Evolutionary conservation across 1,140 invertebrate genomes (phyloP), one percentile per base, ranked within the genome.

Genomic region (Cydia amplana): DNA sequence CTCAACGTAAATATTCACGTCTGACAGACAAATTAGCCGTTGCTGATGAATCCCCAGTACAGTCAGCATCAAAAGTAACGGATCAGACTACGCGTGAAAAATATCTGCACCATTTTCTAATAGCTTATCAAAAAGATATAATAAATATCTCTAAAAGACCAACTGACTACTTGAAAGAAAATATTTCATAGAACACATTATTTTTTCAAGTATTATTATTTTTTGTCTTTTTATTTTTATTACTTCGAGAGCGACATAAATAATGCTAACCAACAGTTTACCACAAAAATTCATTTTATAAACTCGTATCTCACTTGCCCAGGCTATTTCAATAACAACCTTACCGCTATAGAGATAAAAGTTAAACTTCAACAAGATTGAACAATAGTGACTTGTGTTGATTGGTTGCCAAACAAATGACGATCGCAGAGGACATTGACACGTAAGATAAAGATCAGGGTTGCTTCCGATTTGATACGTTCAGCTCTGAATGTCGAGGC

Each of bases 371-470:
- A 51, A 51, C 2, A 16, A 49, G 25, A 9, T 40, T 36, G 4
- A 67, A 67, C 64, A 25, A 23, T 28, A 12, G 1, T 32, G 25
- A 9, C 23, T 36, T 28, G 28, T 14, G 32, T 32, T 32, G 32
- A 32, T 32, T 32, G 32, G 49, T n/a, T 40, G 51, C 63, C 72
- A 76, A 76, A 36, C 28, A 72, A 36, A 46, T 32, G 18, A 40
- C 65, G 43, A 75, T 40, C 36, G 36, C 2, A 28, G 46, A 67
- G 36, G 79, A 36, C 74, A 46, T 36, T 46, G 67, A 67, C 72
- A 43, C n/a, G 16, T 18, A 12, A 51, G 16, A 46, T 46, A 46
- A 51, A 49, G 12, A 16, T 49, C 46, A 16, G 16, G 46, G 46
- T 49, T 16, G 49, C n/a, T 6, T n/a, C 49, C 49, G 16, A n/a